phyloP scores from a whole-genome alignment of 2,888 invertebrate genomes.

The Pherbina coryleti region DNA sequence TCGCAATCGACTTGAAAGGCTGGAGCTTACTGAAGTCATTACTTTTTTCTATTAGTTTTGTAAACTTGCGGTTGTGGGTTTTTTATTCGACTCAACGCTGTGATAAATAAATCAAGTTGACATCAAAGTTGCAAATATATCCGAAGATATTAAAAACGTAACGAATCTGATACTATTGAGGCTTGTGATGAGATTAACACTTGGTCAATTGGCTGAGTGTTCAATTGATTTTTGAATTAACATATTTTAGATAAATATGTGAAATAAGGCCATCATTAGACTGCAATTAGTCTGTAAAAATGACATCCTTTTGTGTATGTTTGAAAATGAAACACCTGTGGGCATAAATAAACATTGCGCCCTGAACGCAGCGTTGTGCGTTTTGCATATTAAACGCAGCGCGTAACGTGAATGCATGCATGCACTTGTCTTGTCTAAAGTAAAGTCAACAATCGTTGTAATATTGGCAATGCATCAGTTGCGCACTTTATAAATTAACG shows the following conservation, averaged over 20 bases:
- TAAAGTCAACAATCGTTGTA: not conserved
- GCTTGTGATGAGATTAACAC: conserved; percentile 15
- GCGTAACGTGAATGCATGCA: not conserved
- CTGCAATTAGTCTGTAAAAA: not conserved
- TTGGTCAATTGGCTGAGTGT: not conserved
- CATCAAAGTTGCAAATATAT: conserved; percentile 17
- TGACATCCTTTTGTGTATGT: not conserved
- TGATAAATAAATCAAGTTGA: not conserved
- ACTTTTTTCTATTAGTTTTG: not conserved
- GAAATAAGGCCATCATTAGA: not conserved
- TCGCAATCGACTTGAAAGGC: not conserved
- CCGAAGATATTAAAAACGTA: not conserved
- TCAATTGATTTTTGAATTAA: not conserved
- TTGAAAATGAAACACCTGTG: not conserved
- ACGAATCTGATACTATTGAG: not conserved
- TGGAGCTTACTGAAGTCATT: not conserved
- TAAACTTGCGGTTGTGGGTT: not conserved
- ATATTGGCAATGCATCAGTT: not conserved
- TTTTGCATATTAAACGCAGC: conserved; percentile 10
- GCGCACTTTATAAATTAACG: conserved; percentile 16
- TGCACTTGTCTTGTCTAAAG: not conserved
- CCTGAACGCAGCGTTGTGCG: not conserved
- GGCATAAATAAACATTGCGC: not conserved
- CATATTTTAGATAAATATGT: not conserved
- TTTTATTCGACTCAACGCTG: not conserved